These are phyloP conservation scores for Manis pentadactyla DNA, from an alignment of 2,797 vertebrate species.

Conservation along the genomic window DNA sequence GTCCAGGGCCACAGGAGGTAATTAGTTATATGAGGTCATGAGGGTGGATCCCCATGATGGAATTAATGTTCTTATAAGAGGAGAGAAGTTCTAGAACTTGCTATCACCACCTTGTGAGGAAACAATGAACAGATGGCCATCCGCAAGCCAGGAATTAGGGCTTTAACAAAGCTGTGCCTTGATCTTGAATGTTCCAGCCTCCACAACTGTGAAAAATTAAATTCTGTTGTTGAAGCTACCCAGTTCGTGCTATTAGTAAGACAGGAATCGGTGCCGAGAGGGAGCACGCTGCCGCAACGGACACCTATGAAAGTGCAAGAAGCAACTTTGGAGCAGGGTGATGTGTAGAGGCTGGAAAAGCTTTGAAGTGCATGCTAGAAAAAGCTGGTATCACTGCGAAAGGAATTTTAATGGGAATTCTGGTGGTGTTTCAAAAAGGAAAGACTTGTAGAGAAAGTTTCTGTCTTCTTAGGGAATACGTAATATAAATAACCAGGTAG, in stretches of 20 bases:
- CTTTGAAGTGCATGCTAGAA: not conserved
- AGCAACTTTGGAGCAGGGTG: not conserved
- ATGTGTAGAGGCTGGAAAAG: not conserved
- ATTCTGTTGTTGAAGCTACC: not conserved
- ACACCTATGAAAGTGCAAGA: not conserved
- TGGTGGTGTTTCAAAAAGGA: not conserved
- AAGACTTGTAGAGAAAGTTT: not conserved
- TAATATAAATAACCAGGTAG: not conserved
- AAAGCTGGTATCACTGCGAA: not conserved
- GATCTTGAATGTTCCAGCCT: not conserved
- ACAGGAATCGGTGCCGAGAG: not conserved
- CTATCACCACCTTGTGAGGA: not conserved
- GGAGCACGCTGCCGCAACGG: not conserved
- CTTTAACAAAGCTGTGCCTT: not conserved
- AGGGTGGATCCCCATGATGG: not conserved
- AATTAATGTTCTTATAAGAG: not conserved
- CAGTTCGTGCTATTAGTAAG: not conserved
- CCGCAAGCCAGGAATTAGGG: not conserved
- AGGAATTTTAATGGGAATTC: not conserved
- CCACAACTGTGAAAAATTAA: not conserved
- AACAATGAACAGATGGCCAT: too few species aligned
- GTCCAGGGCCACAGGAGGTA: not conserved
- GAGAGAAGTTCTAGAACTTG: not conserved
- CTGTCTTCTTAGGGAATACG: not conserved
- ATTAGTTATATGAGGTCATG: not conserved